phyloP scores from a whole-genome alignment of 2,113 vertebrate species.

The Dendropsophus ebraccatus region DNA sequence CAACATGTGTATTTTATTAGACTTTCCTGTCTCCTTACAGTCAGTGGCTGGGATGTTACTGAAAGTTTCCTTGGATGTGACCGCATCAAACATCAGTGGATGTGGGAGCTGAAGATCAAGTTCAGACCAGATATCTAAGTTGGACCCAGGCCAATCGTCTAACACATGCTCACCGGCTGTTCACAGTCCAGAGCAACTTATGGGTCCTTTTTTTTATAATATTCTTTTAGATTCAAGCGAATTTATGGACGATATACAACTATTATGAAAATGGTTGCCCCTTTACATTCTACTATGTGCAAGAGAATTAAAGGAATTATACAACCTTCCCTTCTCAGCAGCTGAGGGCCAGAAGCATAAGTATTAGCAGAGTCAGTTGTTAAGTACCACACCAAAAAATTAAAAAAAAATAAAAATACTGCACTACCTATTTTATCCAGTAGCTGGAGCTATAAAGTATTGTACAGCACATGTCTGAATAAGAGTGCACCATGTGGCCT shows the following conservation, averaged over 20 bases:
- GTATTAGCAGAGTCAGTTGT: too few relatives aligned
- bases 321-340: not conserved
- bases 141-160: not conserved
- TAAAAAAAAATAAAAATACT: not conserved
- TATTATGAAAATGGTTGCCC: not conserved
- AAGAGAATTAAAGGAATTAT: not conserved
- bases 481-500: not conserved
- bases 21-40: not conserved
- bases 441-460: not conserved
- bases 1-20: conserved; percentile 19
- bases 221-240: too few relatives aligned
- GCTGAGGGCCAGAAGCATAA: not conserved
- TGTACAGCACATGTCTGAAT: not conserved
- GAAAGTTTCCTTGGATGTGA: conserved; percentile 30
- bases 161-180: not conserved
- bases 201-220: not conserved
- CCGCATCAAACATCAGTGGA: conserved; percentile 22
- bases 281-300: not conserved
- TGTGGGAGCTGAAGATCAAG: not conserved
- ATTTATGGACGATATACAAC: not conserved
- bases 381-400: too few relatives aligned
- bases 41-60: conserved; percentile 14
- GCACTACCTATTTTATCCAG: not conserved
- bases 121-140: not conserved
- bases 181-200: not conserved